Evolutionary conservation across 2,888 invertebrate species (phyloP), one percentile per base, ranked within the genome.

Genomic region (Clunio marinus): DNA sequence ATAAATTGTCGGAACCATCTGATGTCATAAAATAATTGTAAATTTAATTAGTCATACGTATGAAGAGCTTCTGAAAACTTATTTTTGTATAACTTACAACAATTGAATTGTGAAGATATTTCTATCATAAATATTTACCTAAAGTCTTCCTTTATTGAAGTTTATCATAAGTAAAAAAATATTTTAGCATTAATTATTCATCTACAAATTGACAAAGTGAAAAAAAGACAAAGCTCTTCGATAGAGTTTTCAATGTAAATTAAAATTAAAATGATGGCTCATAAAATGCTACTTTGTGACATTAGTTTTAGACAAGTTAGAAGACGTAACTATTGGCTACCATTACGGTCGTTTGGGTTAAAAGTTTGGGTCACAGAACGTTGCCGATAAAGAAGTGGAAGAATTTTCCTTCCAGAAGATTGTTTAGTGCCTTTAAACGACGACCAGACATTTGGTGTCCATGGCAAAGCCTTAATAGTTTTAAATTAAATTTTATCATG

Each of bases 401-500:
- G 10, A 13, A 7, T 41, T 8, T n/a, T 41, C 10, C 15, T 41
- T 41, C 13, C 13, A n/a, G n/a, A n/a, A n/a, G 10, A n/a, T n/a
- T 3, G 57, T 57, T 57, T 8, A 57, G 57, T 57, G 25, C 25
- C 27, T 57, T 57, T 27, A 27, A 27, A n/a, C n/a, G 57, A 45
- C 7, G 7, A 5, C 4, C 45, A 4, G 13, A 13, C 4, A 15
- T 13, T 7, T 7, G 3, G 45, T 17, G 8, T 45, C 13, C 4
- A 17, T 3, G 45, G 57, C 57, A 15, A 32, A n/a, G 57, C 57
- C 35, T 32, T 59, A 59, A 65, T 65, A 65, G 65, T 65, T 65
- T 65, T 65, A 65, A 65, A 65, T 65, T 65, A 65, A 65, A 65
- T 65, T 65, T 51, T 32, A 51, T 65, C 25, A 45, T 45, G 45